Base-by-base conservation (phyloP, 2,113 vertebrate genomes). In the Pygoscelis antarcticus region DNA sequence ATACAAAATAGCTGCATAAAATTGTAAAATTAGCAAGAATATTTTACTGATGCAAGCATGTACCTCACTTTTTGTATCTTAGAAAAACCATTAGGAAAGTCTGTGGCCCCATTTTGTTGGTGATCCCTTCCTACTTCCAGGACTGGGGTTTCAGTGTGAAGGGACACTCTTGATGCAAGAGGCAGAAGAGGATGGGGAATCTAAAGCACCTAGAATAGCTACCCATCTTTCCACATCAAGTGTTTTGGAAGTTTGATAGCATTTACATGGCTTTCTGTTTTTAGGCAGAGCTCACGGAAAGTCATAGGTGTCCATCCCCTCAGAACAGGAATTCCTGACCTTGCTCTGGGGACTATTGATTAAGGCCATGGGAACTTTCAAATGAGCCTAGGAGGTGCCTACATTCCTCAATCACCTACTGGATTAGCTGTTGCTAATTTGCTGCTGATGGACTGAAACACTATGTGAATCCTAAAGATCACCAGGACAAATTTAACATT, bases 81-180 rank as follows among this genome's bases (percentile, higher is more conserved):
- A 40, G 8, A 38, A 69, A 89, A 89, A 36, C 0, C 10, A 21
- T 44, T 68, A 17, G 47, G 11, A 44, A 68, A 40, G 27, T 75
- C 11, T 2, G 0, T 83, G 42, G 21, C 42, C 27, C 46, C 58
- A 1, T 52, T 87, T n/a, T 72, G 8, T 54, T 1, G 2, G 2
- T 47, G 40, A 76, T 51, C 11, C 17, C 20, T 79, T 84, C 40
- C 30, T 72, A 4, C 11, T 78, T 76, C 13, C 47, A 38, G 40
- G 12, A 13, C 9, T 51, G 22, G 10, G 17, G 9, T 58, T 79
- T 69, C 38, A 40, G 25, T 52, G 21, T 64, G 16, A 54, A 65
- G 26, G 19, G 12, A 70, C 6, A 10, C 16, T 78, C 11, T 15
- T 89, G 66, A 61, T 27, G 25, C 34, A 52, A 70, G 34, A 19